phyloP scores from a whole-genome alignment of 2,797 vertebrate genomes.

The Semaprochilodus insignis region DNA sequence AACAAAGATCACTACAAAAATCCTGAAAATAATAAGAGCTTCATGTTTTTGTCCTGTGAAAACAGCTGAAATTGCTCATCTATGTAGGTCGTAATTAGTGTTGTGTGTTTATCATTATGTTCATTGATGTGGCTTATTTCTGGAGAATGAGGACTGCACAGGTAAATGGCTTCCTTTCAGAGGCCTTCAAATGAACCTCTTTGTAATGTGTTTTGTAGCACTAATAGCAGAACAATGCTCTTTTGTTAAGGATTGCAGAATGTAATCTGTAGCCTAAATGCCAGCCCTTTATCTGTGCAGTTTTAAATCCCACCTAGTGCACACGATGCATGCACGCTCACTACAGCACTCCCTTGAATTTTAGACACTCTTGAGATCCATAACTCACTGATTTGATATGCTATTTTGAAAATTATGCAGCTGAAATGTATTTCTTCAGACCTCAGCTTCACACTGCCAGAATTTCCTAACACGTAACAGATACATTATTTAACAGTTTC shows the following conservation, averaged over 20 bases:
- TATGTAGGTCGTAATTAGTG: conserved; percentile 3
- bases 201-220: conserved; percentile 3
- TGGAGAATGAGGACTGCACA: background rate
- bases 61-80: background rate
- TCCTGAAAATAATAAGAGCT: background rate
- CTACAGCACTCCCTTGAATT: background rate
- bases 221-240: conserved; percentile 29
- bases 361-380: background rate
- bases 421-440: background rate
- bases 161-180: conserved; percentile 8
- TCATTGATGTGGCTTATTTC: background rate
- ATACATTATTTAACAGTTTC: conserved; percentile 14
- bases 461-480: background rate
- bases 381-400: background rate
- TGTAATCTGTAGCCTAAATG: conserved; percentile 26
- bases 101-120: conserved; percentile 17
- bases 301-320: background rate
- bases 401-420: background rate
- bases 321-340: background rate
- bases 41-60: background rate
- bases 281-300: background rate
- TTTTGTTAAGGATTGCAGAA: background rate
- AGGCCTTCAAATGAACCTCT: background rate
- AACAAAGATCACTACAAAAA: background rate
- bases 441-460: background rate